phyloP scores from a whole-genome alignment of 2,113 vertebrate genomes.

The Odocoileus hemionus region DNA sequence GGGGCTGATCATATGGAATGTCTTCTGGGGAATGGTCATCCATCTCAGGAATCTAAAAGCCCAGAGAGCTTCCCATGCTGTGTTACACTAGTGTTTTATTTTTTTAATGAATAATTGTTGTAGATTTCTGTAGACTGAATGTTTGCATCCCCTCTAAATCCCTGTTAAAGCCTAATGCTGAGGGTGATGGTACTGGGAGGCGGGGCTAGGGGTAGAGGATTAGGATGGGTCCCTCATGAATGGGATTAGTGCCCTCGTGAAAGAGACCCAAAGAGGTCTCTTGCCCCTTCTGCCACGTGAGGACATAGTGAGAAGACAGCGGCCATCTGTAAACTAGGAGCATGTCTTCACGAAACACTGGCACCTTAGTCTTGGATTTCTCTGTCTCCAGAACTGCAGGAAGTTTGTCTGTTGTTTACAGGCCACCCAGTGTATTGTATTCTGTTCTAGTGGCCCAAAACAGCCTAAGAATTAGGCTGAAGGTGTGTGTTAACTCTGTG shows the following conservation, averaged over 20 bases:
- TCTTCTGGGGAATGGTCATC: neutral
- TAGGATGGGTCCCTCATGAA: neutral
- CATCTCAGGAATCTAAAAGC: neutral
- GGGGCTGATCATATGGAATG: neutral
- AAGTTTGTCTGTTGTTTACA: neutral
- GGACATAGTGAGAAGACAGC: neutral
- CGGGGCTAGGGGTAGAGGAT: neutral
- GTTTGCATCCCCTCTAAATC: neutral
- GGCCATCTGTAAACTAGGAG: neutral
- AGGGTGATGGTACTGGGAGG: neutral
- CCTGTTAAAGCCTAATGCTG: neutral
- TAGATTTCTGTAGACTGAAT: neutral
- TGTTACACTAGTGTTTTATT: neutral
- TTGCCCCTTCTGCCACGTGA: neutral
- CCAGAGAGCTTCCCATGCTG: neutral
- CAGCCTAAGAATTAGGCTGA: neutral
- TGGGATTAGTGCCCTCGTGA: neutral
- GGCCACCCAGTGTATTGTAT: neutral
- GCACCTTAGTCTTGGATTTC: neutral
- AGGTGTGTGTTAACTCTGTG: neutral
- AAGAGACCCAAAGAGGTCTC: neutral
- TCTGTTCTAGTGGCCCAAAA: neutral
- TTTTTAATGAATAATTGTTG: neutral
- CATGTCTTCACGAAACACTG: neutral
- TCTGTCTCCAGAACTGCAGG: neutral